Conservation (phyloP, 2,888 invertebrate species). For the Drosophila testacea region DNA sequence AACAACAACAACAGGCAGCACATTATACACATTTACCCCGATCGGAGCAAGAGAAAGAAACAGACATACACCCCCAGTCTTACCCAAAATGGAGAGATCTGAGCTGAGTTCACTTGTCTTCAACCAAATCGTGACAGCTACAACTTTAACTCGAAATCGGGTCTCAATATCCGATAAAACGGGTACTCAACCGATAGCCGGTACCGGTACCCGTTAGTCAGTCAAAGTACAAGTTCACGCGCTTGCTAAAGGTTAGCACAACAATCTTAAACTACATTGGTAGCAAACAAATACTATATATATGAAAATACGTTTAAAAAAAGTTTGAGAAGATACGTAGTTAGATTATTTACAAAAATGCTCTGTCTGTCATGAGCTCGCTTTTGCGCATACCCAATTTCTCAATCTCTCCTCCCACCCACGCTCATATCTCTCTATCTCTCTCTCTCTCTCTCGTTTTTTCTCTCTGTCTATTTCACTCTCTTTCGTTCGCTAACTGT, state of each 20-base stretch:
- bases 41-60: constrained; percentile 55
- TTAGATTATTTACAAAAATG: constrained; percentile 70
- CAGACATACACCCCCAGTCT: constrained; percentile 54
- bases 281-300: constrained; percentile 54
- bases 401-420: constrained; percentile 31
- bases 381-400: constrained; percentile 41
- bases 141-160: constrained; percentile 55
- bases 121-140: constrained; percentile 47
- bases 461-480: constrained; percentile 32
- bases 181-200: constrained; percentile 35
- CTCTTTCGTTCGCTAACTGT: constrained; percentile 14
- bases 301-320: constrained; percentile 13
- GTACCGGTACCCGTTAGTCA: constrained; percentile 63
- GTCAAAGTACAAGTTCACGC: constrained; percentile 73
- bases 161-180: constrained; percentile 40
- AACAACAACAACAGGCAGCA: constrained; percentile 48
- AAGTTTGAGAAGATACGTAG: constrained; percentile 68
- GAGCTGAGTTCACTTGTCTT: constrained; percentile 60
- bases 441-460: constrained; percentile 34
- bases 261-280: constrained; percentile 67
- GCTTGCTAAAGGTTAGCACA: constrained; percentile 78
- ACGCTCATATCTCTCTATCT: constrained; percentile 22
- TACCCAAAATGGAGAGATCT: constrained; percentile 60
- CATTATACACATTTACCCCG: constrained; percentile 57
- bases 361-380: constrained; percentile 61